phyloP scores from a whole-genome alignment of 2,888 invertebrate genomes.

The Osedax frankpressi region DNA sequence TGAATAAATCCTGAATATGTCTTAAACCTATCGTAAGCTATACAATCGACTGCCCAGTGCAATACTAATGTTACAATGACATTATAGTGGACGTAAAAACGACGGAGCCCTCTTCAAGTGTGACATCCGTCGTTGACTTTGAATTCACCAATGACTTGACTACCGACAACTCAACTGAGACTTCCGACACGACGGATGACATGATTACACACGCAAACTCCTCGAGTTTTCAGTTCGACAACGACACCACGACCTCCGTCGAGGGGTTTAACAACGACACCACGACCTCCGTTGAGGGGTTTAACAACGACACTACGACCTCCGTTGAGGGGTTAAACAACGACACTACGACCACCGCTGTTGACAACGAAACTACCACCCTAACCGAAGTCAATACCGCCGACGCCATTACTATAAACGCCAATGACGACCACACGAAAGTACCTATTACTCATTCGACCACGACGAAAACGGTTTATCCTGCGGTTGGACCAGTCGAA shows the following conservation, averaged over 20 bases:
- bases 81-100: too few species aligned
- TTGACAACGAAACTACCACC: not conserved
- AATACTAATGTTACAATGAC: too few species aligned
- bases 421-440: too few species aligned
- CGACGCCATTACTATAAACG: not conserved
- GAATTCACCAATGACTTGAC: not conserved
- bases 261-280: not conserved
- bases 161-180: not conserved
- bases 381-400: not conserved
- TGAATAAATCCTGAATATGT: too few species aligned
- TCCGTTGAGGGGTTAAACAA: not conserved
- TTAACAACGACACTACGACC: not conserved
- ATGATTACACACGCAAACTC: too few species aligned
- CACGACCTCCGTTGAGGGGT: not conserved
- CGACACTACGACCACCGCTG: not conserved
- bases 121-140: too few species aligned
- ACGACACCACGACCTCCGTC: not conserved
- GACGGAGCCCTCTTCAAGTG: too few species aligned
- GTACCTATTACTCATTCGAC: too few species aligned
- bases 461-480: not conserved
- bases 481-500: not conserved
- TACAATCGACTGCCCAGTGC: too few species aligned
- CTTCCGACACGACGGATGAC: too few species aligned
- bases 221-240: too few species aligned
- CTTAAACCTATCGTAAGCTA: too few species aligned